Evolutionary conservation across 2,113 vertebrate genomes (phyloP), one percentile per base, ranked within the genome.

Genomic region (Solea senegalensis): DNA sequence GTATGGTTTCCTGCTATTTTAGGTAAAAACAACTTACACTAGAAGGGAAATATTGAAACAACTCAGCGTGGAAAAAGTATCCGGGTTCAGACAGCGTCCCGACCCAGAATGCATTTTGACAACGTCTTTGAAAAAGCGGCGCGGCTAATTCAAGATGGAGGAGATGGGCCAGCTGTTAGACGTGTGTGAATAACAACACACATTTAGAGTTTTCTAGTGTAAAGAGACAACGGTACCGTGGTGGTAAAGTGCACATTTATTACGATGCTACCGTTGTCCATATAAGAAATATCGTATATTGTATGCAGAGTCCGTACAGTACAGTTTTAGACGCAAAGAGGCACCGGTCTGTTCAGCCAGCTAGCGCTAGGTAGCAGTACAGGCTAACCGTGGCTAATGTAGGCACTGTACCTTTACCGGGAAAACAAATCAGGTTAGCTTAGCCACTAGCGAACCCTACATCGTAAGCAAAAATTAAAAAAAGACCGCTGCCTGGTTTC

Each of bases 141-240:
- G 96, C 96, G 96, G 96, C 96, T 95, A 92, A 94, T 96, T 95
- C 96, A 98, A 98, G 96, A 98, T 97, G 96, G 96, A 96, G 96
- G 96, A 97, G 94, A 94, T 96, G 86, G 96, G 97, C 94, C 95
- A 96, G 95, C 95, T 98, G 94, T 95, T 96, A 93, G 96, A 97
- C 88, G 96, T 97, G 95, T 97, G 96, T 98, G 92, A 97, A 96
- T 98, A 95, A 91, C 80, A 92, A 91, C 87, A 91, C 75, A 53
- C 77, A 87, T 72, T 76, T 59, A 43, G 75, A 83, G 82, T 81
- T 80, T 69, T 45, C 8, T 48, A 13, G 9, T 9, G 44, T 11
- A 40, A 51, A 61, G 57, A 39, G 54, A 1, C 28, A 72, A 11
- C 9, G 4, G 48, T 2, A 16, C 39, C 5, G 7, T 13, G 2